Evolutionary conservation across 2,113 vertebrate genomes (phyloP).

Genomic region (Chitala chitala): DNA sequence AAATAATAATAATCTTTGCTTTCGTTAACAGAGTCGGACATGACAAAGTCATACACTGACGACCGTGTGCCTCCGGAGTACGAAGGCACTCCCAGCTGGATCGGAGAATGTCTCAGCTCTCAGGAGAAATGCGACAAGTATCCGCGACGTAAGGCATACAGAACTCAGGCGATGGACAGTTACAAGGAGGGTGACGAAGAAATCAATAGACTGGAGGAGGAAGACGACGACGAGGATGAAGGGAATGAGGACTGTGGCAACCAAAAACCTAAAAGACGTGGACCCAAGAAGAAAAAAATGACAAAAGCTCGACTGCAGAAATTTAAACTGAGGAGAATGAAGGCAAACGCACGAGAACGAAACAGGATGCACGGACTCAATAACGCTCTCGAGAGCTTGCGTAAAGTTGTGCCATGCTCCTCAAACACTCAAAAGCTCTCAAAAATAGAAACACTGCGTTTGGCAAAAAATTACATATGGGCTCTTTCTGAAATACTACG

Average conservation of each 20-base stretch:
- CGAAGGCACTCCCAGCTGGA: constrained; percentile 66
- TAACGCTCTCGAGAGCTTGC: constrained; percentile 74
- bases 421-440: constrained; percentile 76
- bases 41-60: constrained; percentile 88
- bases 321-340: constrained; percentile 70
- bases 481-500: constrained; percentile 75
- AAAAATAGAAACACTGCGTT: constrained; percentile 80
- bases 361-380: constrained; percentile 80
- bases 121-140: no score
- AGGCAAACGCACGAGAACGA: constrained; percentile 73
- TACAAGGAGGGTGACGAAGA: constrained; percentile 70
- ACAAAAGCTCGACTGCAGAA: constrained; percentile 73
- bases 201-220: constrained; percentile 28
- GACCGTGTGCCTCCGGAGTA: constrained; percentile 73
- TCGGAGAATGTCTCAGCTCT: no score
- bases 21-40: no score
- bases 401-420: constrained; percentile 76
- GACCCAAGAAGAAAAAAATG: constrained; percentile 74
- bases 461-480: constrained; percentile 82
- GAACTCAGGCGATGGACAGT: constrained; percentile 68
- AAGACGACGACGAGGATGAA: constrained; percentile 67
- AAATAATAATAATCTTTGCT: no score
- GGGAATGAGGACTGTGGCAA: constrained; percentile 69
- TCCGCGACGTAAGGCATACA: no score
- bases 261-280: constrained; percentile 69